Base-by-base conservation (phyloP, 1,140 invertebrate genomes). In the Hycleus phaleratus region DNA sequence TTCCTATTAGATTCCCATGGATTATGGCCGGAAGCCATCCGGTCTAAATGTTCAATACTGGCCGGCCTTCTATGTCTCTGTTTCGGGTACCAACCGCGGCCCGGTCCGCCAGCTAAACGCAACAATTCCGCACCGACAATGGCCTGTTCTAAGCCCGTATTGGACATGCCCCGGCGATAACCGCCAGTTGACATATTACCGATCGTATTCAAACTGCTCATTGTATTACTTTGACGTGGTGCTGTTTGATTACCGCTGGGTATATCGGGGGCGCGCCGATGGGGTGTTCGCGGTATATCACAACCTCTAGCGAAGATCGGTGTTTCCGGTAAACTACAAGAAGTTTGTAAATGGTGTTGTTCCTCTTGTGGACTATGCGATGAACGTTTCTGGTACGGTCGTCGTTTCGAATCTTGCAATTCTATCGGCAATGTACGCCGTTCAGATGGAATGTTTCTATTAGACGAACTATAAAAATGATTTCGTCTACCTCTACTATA, bases 11-110 rank as follows among this genome's bases (percentile, higher is more conserved):
- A 73, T 67, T 68, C 77, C 75, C 66, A 79, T 62, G 73, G 69
- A 49, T 75, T 68, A 42, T 76, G 76, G 8, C 71, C 63, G 9
- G 78, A 78, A 70, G 80, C 75, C 65, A 90, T 73, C 61, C 87
- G 79, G 69, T 91, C 88, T 49, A 91, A 78, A 69, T 90, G 87
- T 71, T 90, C 88, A 48, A 87, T 90, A n/a, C 87, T 90, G 0
- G 84, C 86, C 1, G 88, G 87, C 52, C 88, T 82, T 71, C 84
- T 73, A 52, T 81, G 77, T 49, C 84, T 73, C 63, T 87, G 85
- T 58, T 84, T 83, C 0, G 88, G 88, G 71, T 91, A 91, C 88
- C 88, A 91, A 56, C 88, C 88, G 43, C 88, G 78, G 26, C 86
- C 87, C 1, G 88, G 88, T 0, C 86, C 87, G 1, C 88, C 88